A percentile compares a stretch with the other conserved stretches of the same genome.
Evolutionary conservation across 1,140 invertebrate species (phyloP).

Genomic region (Wiebesia pumilae): DNA sequence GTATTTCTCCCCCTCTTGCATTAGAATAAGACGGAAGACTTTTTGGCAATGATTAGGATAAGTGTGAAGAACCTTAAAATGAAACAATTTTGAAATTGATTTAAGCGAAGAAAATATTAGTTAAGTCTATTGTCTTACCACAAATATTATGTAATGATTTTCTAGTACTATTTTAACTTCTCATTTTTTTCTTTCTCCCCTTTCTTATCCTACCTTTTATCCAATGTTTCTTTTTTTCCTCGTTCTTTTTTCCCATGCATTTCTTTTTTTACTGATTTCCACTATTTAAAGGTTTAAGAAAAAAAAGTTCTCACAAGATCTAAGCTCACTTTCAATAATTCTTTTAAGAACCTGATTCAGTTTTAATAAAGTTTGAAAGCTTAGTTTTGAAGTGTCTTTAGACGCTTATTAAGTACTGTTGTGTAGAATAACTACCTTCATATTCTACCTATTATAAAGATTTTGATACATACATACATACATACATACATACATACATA

Average conservation of each 20-base stretch:
- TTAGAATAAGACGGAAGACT: not conserved
- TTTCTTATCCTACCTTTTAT: no score
- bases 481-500: not conserved
- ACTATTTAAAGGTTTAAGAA: not conserved
- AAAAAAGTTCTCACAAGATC: not conserved
- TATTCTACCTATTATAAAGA: slow-evolving; percentile 27
- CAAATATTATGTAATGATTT: not conserved
- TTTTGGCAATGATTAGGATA: not conserved
- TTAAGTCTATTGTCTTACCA: not conserved
- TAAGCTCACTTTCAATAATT: slow-evolving; percentile 4
- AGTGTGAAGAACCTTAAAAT: not conserved
- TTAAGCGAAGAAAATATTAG: not conserved
- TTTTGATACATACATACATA: slow-evolving; percentile 4
- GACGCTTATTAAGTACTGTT: slow-evolving; percentile 3
- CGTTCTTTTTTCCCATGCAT: not conserved
- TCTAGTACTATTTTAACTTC: not conserved
- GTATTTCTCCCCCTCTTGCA: no score
- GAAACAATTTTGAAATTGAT: not conserved
- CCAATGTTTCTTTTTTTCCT: not conserved
- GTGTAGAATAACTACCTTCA: not conserved
- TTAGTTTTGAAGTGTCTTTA: not conserved
- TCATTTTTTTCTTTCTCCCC: not conserved
- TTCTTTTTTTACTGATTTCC: not conserved
- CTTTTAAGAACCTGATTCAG: not conserved
- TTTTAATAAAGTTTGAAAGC: slow-evolving; percentile 37